Base-by-base conservation (phyloP, 2,888 invertebrate genomes). In the Clepsis dumicolana region DNA sequence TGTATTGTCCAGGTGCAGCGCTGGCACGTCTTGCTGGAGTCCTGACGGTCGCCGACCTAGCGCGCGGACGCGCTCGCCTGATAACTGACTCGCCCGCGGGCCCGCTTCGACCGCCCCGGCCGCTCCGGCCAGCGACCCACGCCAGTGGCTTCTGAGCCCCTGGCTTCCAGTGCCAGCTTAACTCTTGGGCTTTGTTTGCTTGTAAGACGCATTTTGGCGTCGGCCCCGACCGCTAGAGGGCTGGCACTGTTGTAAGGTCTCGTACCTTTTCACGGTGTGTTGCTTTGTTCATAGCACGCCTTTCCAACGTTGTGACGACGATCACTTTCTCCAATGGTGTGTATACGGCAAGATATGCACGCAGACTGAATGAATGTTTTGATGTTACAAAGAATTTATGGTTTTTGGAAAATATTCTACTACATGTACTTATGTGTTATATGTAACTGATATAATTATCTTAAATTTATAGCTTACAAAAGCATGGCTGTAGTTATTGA, bases 21-120 rank as follows among this genome's bases (percentile, higher is more conserved):
- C 64, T 99, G 98, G 99, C 98, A 99, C 88, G 96, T 98, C 38
- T 91, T 99, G 71, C 95, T 98, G 77, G 96, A 96, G 84, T 96
- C 96, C 88, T 95, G 95, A 95, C 95, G 94, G 77, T 80, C 91
- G 70, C 78, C 81, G 72, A 88, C 88, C 21, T 91, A 91, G 87
- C 79, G 84, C 81, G 83, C 65, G 72, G 82, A 71, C 68, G 80
- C 84, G 77, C 79, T 75, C 72, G 76, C 77, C 67, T 89, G 87
- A 70, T 16, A 44, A 77, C 74, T 64, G 56, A 57, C 66, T 73
- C 57, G 57, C 50, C 61, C 65, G 50, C 64, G 63, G 57, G 70
- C 62, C 65, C 59, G 67, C 71, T 63, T 67, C 54, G 70, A 70
- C 74, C 54, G 29, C 38, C 25, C 64, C 71, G 71, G 69, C 71